These are phyloP conservation scores for Macrostomum lignano DNA, from an alignment of 1,140 invertebrate genomes.

Conservation along the genomic window DNA sequence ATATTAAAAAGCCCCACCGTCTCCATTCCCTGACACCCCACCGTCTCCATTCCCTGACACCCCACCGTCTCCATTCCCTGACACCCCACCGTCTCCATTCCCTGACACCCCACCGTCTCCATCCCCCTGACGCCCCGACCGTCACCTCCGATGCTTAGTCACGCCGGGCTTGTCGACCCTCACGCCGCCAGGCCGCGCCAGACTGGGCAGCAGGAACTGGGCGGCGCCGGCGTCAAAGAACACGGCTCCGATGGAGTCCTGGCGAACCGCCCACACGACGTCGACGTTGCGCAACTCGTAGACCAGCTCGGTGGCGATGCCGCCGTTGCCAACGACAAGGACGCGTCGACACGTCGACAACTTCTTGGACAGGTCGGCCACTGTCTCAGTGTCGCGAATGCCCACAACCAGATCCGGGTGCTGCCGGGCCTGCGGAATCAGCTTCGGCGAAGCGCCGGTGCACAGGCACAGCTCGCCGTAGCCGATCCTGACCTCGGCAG, in stretches of 20 bases:
- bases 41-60: too few species aligned
- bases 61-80: too few species aligned
- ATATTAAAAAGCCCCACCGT: too few species aligned
- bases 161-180: too few species aligned
- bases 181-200: too few species aligned
- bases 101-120: too few species aligned
- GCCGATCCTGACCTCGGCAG: too few species aligned
- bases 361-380: slow-evolving; percentile 22
- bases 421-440: slow-evolving; percentile 30
- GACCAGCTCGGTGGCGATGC: slow-evolving; percentile 78
- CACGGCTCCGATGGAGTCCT: slow-evolving; percentile 59
- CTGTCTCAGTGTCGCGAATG: slow-evolving; percentile 79
- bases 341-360: slow-evolving; percentile 30
- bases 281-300: slow-evolving; percentile 28
- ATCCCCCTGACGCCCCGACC: too few species aligned
- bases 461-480: slow-evolving; percentile 67
- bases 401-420: slow-evolving; percentile 35
- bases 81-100: too few species aligned
- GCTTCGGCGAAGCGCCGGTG: slow-evolving; percentile 50
- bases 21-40: too few species aligned
- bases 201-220: too few species aligned
- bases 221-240: slow-evolving; percentile 84
- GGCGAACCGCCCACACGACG: slow-evolving; percentile 70
- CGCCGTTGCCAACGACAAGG: slow-evolving; percentile 70
- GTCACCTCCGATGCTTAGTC: too few species aligned